Evolutionary conservation across 1,140 invertebrate genomes (phyloP).

Genomic region (Nasonia giraulti): DNA sequence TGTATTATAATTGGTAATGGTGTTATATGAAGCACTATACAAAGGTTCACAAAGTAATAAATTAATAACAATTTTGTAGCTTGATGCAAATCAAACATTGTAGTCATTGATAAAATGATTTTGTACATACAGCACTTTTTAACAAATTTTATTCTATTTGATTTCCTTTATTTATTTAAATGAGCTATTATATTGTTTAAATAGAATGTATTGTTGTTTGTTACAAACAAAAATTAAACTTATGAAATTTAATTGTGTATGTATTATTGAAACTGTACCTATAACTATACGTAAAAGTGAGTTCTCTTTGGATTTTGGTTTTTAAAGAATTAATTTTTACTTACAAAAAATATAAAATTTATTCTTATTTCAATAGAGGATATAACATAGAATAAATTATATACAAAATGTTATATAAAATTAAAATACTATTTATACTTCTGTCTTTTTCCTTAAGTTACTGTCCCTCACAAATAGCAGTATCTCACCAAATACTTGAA

Average conservation of each 20-base stretch:
- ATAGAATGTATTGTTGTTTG: slow-evolving; percentile 46
- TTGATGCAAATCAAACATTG: slow-evolving; percentile 1
- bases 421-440: slow-evolving; percentile 43
- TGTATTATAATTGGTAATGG: neutral
- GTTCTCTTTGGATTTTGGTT: slow-evolving; percentile 21
- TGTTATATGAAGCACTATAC: neutral
- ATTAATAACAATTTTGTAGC: neutral
- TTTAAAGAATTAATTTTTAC: slow-evolving; percentile 6
- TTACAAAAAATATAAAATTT: slow-evolving; percentile 25
- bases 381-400: slow-evolving; percentile 29
- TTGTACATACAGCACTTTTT: slow-evolving; percentile 47
- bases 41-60: slow-evolving; percentile 7
- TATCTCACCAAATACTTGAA: neutral
- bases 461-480: neutral
- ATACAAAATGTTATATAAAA: slow-evolving; percentile 27
- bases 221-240: slow-evolving; percentile 45
- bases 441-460: slow-evolving; percentile 21
- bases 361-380: slow-evolving; percentile 19
- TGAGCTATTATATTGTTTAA: slow-evolving; percentile 33
- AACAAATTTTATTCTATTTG: neutral
- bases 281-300: neutral
- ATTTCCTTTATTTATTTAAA: slow-evolving; percentile 27
- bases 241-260: slow-evolving; percentile 22
- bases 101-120: slow-evolving; percentile 40
- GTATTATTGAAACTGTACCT: slow-evolving; percentile 13